Evolutionary conservation across 1,140 invertebrate genomes (phyloP).

Genomic region (Piezodorus guildinii): DNA sequence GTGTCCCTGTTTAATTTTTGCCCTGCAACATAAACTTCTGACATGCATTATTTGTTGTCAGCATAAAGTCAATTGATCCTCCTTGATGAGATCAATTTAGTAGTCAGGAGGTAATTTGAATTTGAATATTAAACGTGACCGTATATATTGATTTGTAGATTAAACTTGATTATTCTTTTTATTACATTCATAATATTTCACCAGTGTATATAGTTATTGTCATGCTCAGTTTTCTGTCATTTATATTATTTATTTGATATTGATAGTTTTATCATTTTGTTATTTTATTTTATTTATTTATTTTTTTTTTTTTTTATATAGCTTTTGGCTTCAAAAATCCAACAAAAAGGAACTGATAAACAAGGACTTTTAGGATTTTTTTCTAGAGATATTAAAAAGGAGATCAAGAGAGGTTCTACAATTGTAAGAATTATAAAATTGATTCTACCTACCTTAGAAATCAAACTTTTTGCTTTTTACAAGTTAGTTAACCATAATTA

Average conservation of each 20-base stretch:
- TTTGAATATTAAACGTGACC: no score
- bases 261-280: background rate
- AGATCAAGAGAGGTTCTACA: background rate
- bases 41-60: background rate
- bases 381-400: constrained; percentile 10
- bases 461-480: background rate
- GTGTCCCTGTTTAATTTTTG: background rate
- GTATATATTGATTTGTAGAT: no score
- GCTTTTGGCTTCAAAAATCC: constrained; percentile 6
- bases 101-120: no score
- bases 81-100: no score
- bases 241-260: no score
- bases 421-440: constrained; percentile 1
- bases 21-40: background rate
- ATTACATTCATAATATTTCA: background rate
- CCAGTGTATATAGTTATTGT: no score
- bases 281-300: background rate
- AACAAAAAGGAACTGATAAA: constrained; percentile 13
- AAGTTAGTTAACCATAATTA: background rate
- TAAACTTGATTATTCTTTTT: background rate
- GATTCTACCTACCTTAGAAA: background rate
- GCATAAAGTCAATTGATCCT: background rate
- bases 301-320: constrained; percentile 1
- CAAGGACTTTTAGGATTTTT: constrained; percentile 8
- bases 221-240: no score